phyloP scores from a whole-genome alignment of 2,888 invertebrate species.

The Meghimatium bilineatum region DNA sequence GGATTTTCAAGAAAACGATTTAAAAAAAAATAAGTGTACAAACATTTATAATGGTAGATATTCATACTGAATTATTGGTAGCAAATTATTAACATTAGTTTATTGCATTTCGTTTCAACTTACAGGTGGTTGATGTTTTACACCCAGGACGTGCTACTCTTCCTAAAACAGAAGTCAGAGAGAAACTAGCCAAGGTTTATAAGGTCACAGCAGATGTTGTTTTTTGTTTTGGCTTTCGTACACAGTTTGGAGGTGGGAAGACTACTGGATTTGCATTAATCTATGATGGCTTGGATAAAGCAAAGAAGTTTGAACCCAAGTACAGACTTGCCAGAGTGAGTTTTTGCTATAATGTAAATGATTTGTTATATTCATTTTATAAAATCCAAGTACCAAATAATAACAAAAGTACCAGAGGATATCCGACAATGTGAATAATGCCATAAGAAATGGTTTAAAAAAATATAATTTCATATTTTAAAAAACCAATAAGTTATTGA shows the following conservation, averaged over 20 bases:
- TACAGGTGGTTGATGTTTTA: constrained; percentile 90
- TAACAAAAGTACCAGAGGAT: no score
- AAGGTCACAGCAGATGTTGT: constrained; percentile 97
- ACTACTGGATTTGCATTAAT: constrained; percentile 97
- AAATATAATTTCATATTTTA: no score
- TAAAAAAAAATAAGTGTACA: no score
- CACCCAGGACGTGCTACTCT: constrained; percentile 97
- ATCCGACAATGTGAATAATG: no score
- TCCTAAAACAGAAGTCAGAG: constrained; percentile 96
- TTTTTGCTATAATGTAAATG: constrained; percentile 48
- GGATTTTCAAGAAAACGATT: no score
- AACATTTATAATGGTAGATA: no score
- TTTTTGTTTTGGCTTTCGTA: constrained; percentile 97
- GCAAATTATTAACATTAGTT: background rate
- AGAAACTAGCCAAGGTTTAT: constrained; percentile 98
- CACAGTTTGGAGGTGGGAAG: constrained; percentile 99
- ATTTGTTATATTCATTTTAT: no score
- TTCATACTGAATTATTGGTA: no score
- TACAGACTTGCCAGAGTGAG: constrained; percentile 91
- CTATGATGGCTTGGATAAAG: constrained; percentile 97
- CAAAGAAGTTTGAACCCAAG: constrained; percentile 99
- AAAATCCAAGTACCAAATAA: no score
- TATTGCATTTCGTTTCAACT: background rate
- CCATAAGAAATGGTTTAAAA: no score
- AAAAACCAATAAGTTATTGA: no score